A percentile compares a stretch with the other conserved stretches of the same genome.
Evolutionary conservation across 2,113 vertebrate species (phyloP).

Genomic region (Halichoeres trimaculatus): DNA sequence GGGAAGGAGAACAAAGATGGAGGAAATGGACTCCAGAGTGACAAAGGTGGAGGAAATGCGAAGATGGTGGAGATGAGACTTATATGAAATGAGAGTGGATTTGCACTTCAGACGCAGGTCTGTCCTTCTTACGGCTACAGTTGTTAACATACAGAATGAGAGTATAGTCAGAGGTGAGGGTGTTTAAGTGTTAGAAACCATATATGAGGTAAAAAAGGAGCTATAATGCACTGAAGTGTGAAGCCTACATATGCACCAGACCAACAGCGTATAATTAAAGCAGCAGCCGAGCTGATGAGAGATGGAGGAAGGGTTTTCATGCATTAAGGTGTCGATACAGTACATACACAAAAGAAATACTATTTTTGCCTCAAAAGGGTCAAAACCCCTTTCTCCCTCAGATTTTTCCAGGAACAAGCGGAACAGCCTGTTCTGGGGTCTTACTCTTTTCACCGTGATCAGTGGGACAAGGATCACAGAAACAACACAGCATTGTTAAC

Average conservation of each 20-base stretch:
- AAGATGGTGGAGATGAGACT: conserved; percentile 32
- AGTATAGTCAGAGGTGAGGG: not conserved
- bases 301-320: not conserved
- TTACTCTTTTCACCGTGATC: conserved; percentile 40
- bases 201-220: conserved; percentile 15
- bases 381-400: not conserved
- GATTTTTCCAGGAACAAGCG: not conserved
- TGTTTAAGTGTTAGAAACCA: conserved; percentile 2
- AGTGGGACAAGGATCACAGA: conserved; percentile 45
- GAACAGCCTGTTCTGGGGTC: not conserved
- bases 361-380: no score
- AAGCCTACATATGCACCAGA: conserved; percentile 39
- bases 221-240: conserved; percentile 37
- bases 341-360: not conserved
- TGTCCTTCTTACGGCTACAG: conserved; percentile 2
- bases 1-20: conserved; percentile 37
- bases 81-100: conserved; percentile 40
- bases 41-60: conserved; percentile 12
- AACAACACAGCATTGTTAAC: conserved; percentile 63
- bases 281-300: conserved; percentile 25
- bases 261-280: conserved; percentile 43
- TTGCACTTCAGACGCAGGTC: conserved; percentile 60
- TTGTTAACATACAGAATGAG: not conserved
- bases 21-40: conserved; percentile 27
- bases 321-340: not conserved